Base-by-base conservation (phyloP, 1,140 invertebrate genomes). In the Sycophila sp. region DNA sequence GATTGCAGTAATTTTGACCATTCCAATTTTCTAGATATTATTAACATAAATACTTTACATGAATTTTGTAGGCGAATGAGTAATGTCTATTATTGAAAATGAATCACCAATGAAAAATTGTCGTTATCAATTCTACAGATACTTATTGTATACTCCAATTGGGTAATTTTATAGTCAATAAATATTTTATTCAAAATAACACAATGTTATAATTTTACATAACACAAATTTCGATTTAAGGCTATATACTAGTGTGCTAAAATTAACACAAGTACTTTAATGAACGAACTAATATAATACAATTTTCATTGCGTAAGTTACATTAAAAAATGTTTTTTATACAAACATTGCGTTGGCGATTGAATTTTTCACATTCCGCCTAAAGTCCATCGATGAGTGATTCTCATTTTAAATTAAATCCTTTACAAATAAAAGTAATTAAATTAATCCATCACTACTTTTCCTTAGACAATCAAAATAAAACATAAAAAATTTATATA, bases 161-260 rank as follows among this genome's bases (percentile, higher is more conserved):
- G 4, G 22, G 13, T 42, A 32, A 55, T 34, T 19, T 45, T 53
- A 36, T 55, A 63, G 22, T 71, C 53, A 64, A 71, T 64, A 64
- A 71, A 71, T 64, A 71, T 63, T 71, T 71, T 64, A 71, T 71
- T 58, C 5, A 49, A 64, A 64, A 64, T 64, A 71, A 64, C 68
- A 47, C 28, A 56, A 60, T 64, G 17, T 70, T 71, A 64, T 71
- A 42, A 47, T 64, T 70, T 70, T 64, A 64, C 40, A 64, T 45
- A 71, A 45, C 38, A 71, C 38, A 65, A 56, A 40, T 56, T 45
- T 70, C n/a, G n/a, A n/a, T n/a, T 70, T 26, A 63, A 70, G 63
- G 49, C 17, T 38, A 56, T 15, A 11, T 63, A 60, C 19, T 42
- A 13, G 53, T 51, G 40, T 28, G 32, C 53, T 30, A 22, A 53